A percentile compares a stretch with the other conserved stretches of the same genome.
phyloP scores from a whole-genome alignment of 2,113 vertebrate genomes.

The Nannospalax galili region DNA sequence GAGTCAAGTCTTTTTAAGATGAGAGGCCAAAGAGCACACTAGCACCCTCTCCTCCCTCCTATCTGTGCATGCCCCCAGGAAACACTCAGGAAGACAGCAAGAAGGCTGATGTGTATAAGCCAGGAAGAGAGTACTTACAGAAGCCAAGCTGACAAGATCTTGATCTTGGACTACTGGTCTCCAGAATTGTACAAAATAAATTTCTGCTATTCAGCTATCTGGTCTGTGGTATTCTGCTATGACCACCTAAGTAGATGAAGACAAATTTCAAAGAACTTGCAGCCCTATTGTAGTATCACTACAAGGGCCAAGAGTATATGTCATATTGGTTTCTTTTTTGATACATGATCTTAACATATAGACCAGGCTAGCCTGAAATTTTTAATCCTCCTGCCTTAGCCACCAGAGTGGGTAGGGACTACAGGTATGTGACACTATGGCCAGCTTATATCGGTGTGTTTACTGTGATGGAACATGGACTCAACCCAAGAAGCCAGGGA shows the following conservation, averaged over 20 bases:
- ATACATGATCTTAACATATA: background rate
- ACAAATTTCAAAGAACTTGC: background rate
- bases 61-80: background rate
- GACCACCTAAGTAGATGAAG: background rate
- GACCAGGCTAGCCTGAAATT: background rate
- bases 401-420: background rate
- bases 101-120: too few relatives aligned
- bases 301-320: background rate
- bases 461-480: background rate
- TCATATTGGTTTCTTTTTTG: background rate
- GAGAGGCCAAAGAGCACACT: background rate
- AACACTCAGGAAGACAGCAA: too few relatives aligned
- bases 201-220: background rate
- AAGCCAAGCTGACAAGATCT: background rate
- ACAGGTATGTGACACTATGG: too few relatives aligned
- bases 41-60: background rate
- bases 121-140: background rate
- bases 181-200: background rate
- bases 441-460: background rate
- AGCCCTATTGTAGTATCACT: background rate
- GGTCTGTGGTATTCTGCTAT: background rate
- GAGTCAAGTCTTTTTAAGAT: background rate
- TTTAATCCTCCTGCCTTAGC: background rate
- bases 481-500: background rate
- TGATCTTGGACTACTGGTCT: background rate